phyloP scores from a whole-genome alignment of 1,140 invertebrate genomes.

The Aphaenogaster rudis region DNA sequence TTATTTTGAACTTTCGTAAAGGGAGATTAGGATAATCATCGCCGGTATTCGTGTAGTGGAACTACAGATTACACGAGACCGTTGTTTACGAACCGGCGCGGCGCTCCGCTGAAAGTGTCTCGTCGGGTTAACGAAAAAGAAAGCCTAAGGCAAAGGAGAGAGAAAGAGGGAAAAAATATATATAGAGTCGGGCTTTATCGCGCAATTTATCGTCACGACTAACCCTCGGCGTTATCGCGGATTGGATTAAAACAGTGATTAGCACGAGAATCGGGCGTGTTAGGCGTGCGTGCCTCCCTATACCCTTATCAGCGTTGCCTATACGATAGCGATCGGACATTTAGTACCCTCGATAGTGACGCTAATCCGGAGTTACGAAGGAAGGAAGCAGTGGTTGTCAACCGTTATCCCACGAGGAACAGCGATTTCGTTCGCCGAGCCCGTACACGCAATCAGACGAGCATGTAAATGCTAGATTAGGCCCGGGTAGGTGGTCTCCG shows the following conservation, averaged over 20 bases:
- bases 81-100: constrained; percentile 30
- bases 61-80: constrained; percentile 49
- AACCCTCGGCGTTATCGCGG: constrained; percentile 77
- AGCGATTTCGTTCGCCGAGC: constrained; percentile 54
- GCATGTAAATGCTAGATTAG: constrained; percentile 76
- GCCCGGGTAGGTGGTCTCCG: constrained; percentile 33
- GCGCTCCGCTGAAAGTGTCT: constrained; percentile 65
- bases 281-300: constrained; percentile 78
- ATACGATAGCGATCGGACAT: constrained; percentile 81
- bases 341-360: constrained; percentile 81
- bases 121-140: constrained; percentile 48
- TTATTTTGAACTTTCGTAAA: constrained; percentile 50
- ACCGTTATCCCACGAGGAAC: constrained; percentile 74
- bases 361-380: constrained; percentile 80
- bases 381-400: constrained; percentile 78
- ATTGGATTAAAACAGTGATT: constrained; percentile 83
- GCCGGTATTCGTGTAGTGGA: constrained; percentile 58
- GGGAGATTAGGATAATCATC: constrained; percentile 55
- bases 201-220: constrained; percentile 78
- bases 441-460: constrained; percentile 75
- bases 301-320: constrained; percentile 77
- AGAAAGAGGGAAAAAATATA: constrained; percentile 13
- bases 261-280: constrained; percentile 78
- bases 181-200: constrained; percentile 69
- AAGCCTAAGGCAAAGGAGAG: too few species aligned